Percentiles rank a stretch among this genome's conserved stretches.
Conservation (phyloP, 2,888 invertebrate species). For the Oligia latruncula region DNA sequence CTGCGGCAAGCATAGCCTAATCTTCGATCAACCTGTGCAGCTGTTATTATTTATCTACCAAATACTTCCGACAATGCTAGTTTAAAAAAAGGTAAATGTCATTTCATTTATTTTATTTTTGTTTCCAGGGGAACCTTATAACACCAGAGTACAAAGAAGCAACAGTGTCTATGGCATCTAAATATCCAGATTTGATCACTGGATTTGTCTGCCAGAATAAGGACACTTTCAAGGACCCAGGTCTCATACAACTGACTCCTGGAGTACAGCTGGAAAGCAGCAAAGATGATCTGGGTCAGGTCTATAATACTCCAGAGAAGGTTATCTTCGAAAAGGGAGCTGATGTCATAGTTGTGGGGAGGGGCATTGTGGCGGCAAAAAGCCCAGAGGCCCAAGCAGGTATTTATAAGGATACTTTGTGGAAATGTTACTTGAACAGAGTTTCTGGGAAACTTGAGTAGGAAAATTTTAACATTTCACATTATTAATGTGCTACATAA, state of each 20-base stretch:
- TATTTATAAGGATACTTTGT: conserved; percentile 93
- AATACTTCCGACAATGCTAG: neutral
- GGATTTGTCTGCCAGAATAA: conserved; percentile 97
- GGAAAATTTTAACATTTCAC: conserved; percentile 8
- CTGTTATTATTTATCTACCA: neutral
- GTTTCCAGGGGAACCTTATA: conserved; percentile 87
- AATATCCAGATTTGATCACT: conserved; percentile 93
- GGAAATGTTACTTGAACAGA: conserved; percentile 89
- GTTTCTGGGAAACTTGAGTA: conserved; percentile 80
- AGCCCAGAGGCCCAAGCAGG: conserved; percentile 92
- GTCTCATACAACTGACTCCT: conserved; percentile 97
- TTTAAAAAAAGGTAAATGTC: neutral
- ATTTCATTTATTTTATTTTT: conserved; percentile 5
- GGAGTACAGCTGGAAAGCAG: conserved; percentile 94
- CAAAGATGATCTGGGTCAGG: conserved; percentile 95
- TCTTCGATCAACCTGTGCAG: neutral
- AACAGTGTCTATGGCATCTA: conserved; percentile 93
- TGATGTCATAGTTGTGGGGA: conserved; percentile 98
- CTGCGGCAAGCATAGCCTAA: neutral
- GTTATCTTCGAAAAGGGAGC: conserved; percentile 95
- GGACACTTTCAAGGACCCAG: conserved; percentile 92
- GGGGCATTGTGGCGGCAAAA: conserved; percentile 94
- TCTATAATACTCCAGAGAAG: conserved; percentile 95
- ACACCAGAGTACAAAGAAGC: conserved; percentile 91
- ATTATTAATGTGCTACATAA: neutral